Base-by-base conservation (phyloP, 2,797 vertebrate species). In the Novumbra hubbsi region DNA sequence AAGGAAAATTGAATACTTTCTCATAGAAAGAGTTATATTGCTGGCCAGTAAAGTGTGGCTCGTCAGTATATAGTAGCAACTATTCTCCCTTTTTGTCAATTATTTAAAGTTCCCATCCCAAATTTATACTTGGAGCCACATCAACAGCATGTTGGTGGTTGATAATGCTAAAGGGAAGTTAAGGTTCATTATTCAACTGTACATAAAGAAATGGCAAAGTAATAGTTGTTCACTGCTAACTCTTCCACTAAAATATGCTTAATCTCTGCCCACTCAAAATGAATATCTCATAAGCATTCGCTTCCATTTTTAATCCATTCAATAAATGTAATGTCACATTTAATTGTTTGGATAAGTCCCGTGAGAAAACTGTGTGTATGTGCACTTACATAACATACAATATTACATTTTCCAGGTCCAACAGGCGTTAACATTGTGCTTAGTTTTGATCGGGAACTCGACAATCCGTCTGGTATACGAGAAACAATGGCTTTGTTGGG, bases 231-330 rank as follows among this genome's bases (percentile, higher is more conserved):
- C 62, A 80, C 76, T 64, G n/a, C 81, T 72, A 70, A 69, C 64
- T 72, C 78, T 68, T 73, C 64, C n/a, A 63, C 15, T 52, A 72
- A 24, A 62, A 73, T 81, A 64, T 73, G 65, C 81, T 86, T 83
- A 87, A 89, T 38, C 45, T 68, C 41, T 30, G 48, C 21, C 30
- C 27, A n/a, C 34, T 57, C n/a, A 2, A 72, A 87, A 86, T 82
- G 76, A 85, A 74, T 85, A 75, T 79, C 78, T 86, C 79, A 78
- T 68, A 77, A 77, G 24, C 77, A 85, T 76, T 63, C 74, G 72
- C 77, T 78, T 81, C 81, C 67, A 83, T 87, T 88, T 80, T 75
- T 80, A 77, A 76, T 83, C 76, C 73, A 75, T 78, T 70, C 73
- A 78, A 70, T 75, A 70, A 70, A 63, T n/a, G n/a, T n/a, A 63